Base-by-base conservation (phyloP, 2,113 vertebrate genomes). In the Oryzias woworae region DNA sequence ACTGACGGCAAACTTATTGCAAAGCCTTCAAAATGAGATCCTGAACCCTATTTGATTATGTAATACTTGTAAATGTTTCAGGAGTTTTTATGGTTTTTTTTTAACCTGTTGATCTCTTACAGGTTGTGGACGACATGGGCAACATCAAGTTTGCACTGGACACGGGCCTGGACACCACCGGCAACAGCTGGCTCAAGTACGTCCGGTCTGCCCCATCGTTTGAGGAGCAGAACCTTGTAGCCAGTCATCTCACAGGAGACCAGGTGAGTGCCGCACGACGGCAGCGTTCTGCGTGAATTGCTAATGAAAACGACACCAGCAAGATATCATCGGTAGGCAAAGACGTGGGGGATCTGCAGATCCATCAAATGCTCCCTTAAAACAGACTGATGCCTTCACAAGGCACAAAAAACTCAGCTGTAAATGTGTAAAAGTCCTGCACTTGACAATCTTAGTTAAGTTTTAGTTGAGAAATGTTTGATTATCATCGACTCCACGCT, bases 181-280 rank as follows among this genome's bases (percentile, higher is more conserved):
- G 88, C 4, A 92, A 93, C 66, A 95, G 92, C 91, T 99, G 97
- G 97, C 92, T 98, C 65, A 97, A 98, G 73, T 99, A 95, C 57
- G 93, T 98, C 85, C 94, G 96, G 13, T 92, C 90, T 10, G 95
- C 93, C 0, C 93, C 86, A 0, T 95, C 95, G 69, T 94, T 95
- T 0, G 92, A 95, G 0, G 94, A 98, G 71, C 96, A 98, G 87
- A 99, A 98, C 69, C 91, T 99, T 20, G 87, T 90, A 0, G 88
- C 94, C 76, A 97, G 95, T 60, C 95, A 96, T 86, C 62, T 93
- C 66, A 92, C 84, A 2, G 95, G 93, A 60, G 93, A 99, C 85
- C 96, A 99, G 96, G 97, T 99, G 86, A 87, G 92, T 74, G 72
- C 64, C 66, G 20, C 20, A 16, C 14, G 45, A 18, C 18, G 12